A percentile compares a stretch with the other conserved stretches of the same genome.
phyloP scores from a whole-genome alignment of 2,888 invertebrate species.

The Drosophila picticornis region DNA sequence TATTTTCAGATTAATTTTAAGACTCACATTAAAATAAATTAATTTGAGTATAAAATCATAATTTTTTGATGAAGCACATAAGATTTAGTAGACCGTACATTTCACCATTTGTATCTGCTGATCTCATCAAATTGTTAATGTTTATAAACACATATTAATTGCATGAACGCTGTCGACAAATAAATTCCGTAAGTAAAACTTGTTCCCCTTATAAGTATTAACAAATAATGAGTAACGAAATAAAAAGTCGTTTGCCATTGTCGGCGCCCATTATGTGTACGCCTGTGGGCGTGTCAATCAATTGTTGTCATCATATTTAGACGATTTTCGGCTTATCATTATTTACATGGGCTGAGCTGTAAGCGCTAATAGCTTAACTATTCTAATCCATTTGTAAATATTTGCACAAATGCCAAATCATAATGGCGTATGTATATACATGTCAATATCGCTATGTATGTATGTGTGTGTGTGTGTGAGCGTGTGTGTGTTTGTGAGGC shows the following conservation, averaged over 20 bases:
- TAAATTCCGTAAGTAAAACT: not conserved
- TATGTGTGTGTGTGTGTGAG: not conserved
- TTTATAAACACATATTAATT: slow-evolving; percentile 12
- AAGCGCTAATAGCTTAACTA: slow-evolving; percentile 67
- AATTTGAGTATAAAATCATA: not conserved
- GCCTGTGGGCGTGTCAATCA: slow-evolving; percentile 45
- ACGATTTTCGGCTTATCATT: slow-evolving; percentile 72
- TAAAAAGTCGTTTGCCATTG: slow-evolving; percentile 43
- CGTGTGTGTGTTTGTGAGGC: slow-evolving; percentile 1
- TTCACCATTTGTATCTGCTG: not conserved
- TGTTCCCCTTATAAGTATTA: slow-evolving; percentile 11
- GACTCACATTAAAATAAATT: too few species aligned
- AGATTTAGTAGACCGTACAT: not conserved
- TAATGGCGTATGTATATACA: slow-evolving; percentile 20
- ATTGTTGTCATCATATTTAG: slow-evolving; percentile 65
- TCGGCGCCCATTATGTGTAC: slow-evolving; percentile 30
- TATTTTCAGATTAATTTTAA: not conserved
- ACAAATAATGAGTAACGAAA: slow-evolving; percentile 28
- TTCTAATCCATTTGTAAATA: slow-evolving; percentile 69
- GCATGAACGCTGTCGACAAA: not conserved
- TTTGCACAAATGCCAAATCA: slow-evolving; percentile 46
- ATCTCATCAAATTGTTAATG: not conserved
- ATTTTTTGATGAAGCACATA: not conserved
- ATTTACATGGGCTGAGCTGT: slow-evolving; percentile 62
- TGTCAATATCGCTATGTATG: not conserved